A percentile compares a stretch with the other conserved stretches of the same genome.
phyloP scores from a whole-genome alignment of 2,888 invertebrate species.

The Pimpla rufipes region DNA sequence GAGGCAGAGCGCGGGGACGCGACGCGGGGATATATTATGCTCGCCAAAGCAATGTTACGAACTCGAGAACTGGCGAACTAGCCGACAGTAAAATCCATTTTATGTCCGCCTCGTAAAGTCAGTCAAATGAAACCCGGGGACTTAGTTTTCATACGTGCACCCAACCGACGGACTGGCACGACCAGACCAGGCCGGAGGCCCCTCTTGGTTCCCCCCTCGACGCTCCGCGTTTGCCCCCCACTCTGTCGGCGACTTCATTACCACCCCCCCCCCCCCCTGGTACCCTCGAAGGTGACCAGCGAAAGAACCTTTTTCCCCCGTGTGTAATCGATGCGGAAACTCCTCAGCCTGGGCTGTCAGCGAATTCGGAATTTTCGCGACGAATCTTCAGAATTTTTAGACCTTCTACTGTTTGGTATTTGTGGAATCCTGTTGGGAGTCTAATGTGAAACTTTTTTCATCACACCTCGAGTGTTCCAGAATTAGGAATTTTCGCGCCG shows the following conservation, averaged over 20 bases:
- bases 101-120: slow-evolving; percentile 84
- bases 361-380: neutral
- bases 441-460: no score
- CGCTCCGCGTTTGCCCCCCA: slow-evolving; percentile 55
- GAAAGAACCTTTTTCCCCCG: neutral
- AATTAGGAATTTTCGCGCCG: no score
- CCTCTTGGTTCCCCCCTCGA: slow-evolving; percentile 25
- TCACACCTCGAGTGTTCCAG: no score
- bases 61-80: slow-evolving; percentile 84
- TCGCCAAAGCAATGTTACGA: slow-evolving; percentile 83
- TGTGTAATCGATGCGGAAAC: slow-evolving; percentile 3
- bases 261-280: slow-evolving; percentile 44
- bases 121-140: slow-evolving; percentile 84
- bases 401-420: no score
- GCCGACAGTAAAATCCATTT: slow-evolving; percentile 85
- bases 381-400: neutral
- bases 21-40: slow-evolving; percentile 76
- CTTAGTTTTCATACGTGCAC: slow-evolving; percentile 84
- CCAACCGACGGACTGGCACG: slow-evolving; percentile 69
- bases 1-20: slow-evolving; percentile 43
- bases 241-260: slow-evolving; percentile 50
- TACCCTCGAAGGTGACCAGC: slow-evolving; percentile 47
- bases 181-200: slow-evolving; percentile 69
- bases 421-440: no score
- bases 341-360: neutral